These are phyloP conservation scores for Perca flavescens DNA, from an alignment of 2,113 vertebrate species.

Conservation along the genomic window DNA sequence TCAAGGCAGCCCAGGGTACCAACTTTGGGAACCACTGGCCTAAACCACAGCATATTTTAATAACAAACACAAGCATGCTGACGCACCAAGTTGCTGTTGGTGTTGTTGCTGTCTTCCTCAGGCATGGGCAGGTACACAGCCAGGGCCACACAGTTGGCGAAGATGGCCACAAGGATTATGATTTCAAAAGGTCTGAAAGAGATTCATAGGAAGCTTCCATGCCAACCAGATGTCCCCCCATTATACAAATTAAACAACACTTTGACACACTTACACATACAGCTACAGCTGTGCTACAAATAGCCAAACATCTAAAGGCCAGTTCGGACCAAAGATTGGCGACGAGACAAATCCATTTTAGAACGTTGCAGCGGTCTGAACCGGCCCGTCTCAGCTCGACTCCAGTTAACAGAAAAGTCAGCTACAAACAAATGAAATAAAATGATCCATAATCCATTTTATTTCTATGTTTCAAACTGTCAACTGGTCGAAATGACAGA, in stretches of 20 bases:
- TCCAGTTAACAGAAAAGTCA: too few relatives aligned
- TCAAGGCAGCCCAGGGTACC: not conserved
- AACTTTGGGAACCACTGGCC: not conserved
- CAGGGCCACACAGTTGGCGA: slow-evolving; percentile 85
- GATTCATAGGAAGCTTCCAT: slow-evolving; percentile 43
- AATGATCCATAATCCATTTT: too few relatives aligned
- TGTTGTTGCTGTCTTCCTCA: slow-evolving; percentile 90
- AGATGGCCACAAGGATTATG: slow-evolving; percentile 93
- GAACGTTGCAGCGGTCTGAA: too few relatives aligned
- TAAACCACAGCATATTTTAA: not conserved
- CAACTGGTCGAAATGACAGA: too few relatives aligned
- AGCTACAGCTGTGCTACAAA: not conserved
- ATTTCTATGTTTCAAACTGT: too few relatives aligned
- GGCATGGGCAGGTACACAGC: slow-evolving; percentile 94
- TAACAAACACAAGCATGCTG: slow-evolving; percentile 8
- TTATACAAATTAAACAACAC: not conserved
- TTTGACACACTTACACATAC: not conserved
- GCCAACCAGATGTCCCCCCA: not conserved
- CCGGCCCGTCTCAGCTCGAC: too few relatives aligned
- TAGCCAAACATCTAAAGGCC: not conserved
- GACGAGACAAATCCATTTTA: too few relatives aligned
- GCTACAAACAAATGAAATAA: too few relatives aligned
- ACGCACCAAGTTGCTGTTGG: slow-evolving; percentile 90
- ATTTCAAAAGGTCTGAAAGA: slow-evolving; percentile 87
- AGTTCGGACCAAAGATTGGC: too few relatives aligned